These are phyloP conservation scores for Dolichotis patagonum DNA, from an alignment of 2,113 vertebrate species.

Conservation along the genomic window DNA sequence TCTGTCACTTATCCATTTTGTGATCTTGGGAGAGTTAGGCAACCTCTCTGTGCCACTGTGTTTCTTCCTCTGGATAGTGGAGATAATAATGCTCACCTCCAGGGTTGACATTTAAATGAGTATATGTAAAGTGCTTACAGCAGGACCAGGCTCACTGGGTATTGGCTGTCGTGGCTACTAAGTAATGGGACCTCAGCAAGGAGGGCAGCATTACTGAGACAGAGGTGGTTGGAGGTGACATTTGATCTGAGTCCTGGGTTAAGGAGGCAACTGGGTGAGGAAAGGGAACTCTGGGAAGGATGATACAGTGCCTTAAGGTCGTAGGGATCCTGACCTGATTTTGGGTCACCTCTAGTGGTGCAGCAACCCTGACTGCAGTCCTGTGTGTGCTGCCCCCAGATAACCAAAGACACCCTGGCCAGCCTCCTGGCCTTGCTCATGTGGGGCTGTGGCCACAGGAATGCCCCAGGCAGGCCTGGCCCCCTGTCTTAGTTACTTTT, in stretches of 20 bases:
- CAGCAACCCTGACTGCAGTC: background rate
- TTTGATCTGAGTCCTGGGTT: background rate
- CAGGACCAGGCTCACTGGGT: background rate
- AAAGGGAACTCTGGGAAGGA: background rate
- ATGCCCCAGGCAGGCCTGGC: background rate
- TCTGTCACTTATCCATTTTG: background rate
- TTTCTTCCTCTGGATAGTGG: constrained; percentile 22
- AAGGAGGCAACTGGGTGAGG: background rate
- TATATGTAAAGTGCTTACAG: background rate
- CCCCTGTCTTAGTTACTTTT: too few species aligned
- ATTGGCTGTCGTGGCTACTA: background rate
- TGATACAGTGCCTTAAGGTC: background rate
- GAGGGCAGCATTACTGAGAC: background rate
- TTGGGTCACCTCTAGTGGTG: accelerated
- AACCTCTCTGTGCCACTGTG: background rate
- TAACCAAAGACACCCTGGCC: background rate
- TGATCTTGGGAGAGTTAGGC: background rate
- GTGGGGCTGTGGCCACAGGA: background rate
- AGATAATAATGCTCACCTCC: background rate
- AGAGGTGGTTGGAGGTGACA: background rate
- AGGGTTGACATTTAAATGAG: background rate
- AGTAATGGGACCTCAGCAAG: background rate
- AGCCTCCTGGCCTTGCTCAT: background rate
- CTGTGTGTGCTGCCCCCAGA: background rate
- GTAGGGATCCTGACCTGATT: background rate